These are phyloP conservation scores for Macrosteles quadrilineatus DNA, from an alignment of 1,140 invertebrate genomes.

Conservation along the genomic window DNA sequence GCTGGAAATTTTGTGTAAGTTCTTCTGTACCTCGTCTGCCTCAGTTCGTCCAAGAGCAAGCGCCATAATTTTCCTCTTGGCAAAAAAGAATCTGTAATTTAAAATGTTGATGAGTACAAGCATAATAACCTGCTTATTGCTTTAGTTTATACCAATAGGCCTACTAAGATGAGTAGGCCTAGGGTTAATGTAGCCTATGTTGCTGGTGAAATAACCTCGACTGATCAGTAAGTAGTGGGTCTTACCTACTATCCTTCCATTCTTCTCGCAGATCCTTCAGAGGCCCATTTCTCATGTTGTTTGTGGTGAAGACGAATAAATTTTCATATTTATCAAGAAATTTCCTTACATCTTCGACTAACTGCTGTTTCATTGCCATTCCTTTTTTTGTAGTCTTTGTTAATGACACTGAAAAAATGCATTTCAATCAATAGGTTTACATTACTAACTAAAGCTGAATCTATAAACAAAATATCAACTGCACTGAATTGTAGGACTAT, in stretches of 20 bases:
- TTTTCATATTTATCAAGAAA: conserved; percentile 80
- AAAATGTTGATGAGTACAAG: too few species aligned
- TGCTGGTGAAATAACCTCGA: too few species aligned
- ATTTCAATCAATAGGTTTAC: conserved; percentile 28
- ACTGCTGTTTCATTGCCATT: conserved; percentile 81
- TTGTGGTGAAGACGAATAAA: conserved; percentile 87
- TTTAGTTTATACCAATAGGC: too few species aligned
- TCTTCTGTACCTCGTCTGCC: conserved; percentile 81
- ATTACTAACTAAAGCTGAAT: background rate
- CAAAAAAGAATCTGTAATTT: conserved; percentile 96
- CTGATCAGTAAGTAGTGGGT: too few species aligned
- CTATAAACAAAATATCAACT: too few species aligned
- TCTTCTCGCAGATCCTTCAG: conserved; percentile 83
- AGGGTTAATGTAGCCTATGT: too few species aligned
- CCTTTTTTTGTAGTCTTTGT: conserved; percentile 94
- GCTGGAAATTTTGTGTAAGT: conserved; percentile 81
- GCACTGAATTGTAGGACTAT: too few species aligned
- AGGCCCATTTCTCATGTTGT: conserved; percentile 92
- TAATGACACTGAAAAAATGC: conserved; percentile 77
- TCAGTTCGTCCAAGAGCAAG: conserved; percentile 84
- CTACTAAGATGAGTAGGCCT: too few species aligned
- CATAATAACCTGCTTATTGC: too few species aligned
- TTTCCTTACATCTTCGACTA: conserved; percentile 84
- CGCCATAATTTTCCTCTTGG: conserved; percentile 96
- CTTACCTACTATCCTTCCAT: conserved; percentile 74